Evolutionary conservation across 1,140 invertebrate species (phyloP).

Genomic region (Drosophila bocki): DNA sequence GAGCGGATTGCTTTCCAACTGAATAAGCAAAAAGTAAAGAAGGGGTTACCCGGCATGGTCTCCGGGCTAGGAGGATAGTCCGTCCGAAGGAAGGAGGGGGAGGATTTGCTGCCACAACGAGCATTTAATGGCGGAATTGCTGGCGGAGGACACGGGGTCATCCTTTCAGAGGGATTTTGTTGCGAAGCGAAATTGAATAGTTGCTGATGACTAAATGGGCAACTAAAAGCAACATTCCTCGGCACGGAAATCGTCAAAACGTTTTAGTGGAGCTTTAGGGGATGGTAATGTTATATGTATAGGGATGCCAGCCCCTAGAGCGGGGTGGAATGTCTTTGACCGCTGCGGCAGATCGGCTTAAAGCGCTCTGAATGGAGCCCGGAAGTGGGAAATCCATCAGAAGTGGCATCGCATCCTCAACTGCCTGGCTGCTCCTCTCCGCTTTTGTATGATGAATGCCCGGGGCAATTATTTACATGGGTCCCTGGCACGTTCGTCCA

Average conservation of each 20-base stretch:
- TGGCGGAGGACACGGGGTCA: conserved; percentile 23
- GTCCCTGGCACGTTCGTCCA: conserved; percentile 65
- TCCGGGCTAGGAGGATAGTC: conserved; percentile 6
- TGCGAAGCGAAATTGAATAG: conserved; percentile 59
- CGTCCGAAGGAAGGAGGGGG: not conserved
- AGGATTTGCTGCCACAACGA: conserved; percentile 64
- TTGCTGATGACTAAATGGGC: conserved; percentile 60
- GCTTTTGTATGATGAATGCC: conserved; percentile 60
- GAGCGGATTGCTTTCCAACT: conserved; percentile 65
- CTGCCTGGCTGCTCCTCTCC: conserved; percentile 37
- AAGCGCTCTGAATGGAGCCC: conserved; percentile 55
- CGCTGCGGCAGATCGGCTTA: conserved; percentile 57
- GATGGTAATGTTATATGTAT: not conserved
- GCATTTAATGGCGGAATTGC: conserved; percentile 71
- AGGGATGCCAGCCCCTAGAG: not conserved
- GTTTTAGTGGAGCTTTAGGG: conserved; percentile 26
- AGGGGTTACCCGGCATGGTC: conserved; percentile 31
- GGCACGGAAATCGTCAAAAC: conserved; percentile 50
- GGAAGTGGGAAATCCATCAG: conserved; percentile 70
- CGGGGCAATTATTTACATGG: conserved; percentile 68
- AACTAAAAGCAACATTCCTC: conserved; percentile 58
- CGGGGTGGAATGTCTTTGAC: conserved; percentile 45
- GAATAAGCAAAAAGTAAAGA: conserved; percentile 73
- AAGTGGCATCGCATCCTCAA: conserved; percentile 32
- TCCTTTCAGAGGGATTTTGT: conserved; percentile 34